Evolutionary conservation across 2,888 invertebrate species (phyloP).

Genomic region (Mesochorus sp.): DNA sequence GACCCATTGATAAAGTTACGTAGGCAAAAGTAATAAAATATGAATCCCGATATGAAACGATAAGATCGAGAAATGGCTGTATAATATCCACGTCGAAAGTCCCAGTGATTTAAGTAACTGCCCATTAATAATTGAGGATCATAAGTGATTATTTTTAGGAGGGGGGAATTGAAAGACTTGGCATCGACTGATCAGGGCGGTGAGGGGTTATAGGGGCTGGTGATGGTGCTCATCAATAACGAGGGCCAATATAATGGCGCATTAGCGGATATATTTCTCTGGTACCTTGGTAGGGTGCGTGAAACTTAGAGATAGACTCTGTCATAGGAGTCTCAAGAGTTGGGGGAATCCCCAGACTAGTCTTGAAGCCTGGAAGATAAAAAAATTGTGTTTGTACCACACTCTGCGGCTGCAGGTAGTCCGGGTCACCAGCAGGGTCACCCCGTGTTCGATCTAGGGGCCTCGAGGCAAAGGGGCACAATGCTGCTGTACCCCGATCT

Average conservation of each 20-base stretch:
- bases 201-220: constrained; percentile 32
- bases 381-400: constrained; percentile 69
- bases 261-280: constrained; percentile 71
- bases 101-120: too few relatives aligned
- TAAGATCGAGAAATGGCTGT: too few relatives aligned
- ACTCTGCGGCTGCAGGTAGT: constrained; percentile 71
- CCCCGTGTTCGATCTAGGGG: constrained; percentile 59
- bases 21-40: too few relatives aligned
- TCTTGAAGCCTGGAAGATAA: constrained; percentile 55
- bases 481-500: constrained; percentile 34
- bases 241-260: constrained; percentile 76
- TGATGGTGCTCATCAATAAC: constrained; percentile 74
- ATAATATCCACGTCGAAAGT: neutral
- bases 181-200: neutral
- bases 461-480: constrained; percentile 50
- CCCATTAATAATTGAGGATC: constrained; percentile 6
- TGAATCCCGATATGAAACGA: too few relatives aligned
- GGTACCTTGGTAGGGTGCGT: constrained; percentile 8
- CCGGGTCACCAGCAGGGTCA: constrained; percentile 67
- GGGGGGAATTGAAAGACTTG: neutral
- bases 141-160: neutral
- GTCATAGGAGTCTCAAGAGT: constrained; percentile 25
- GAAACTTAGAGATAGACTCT: neutral
- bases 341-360: neutral
- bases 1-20: too few relatives aligned